Evolutionary conservation across 2,113 vertebrate species (phyloP), one percentile per base, ranked within the genome.

Genomic region (Malurus melanocephalus): DNA sequence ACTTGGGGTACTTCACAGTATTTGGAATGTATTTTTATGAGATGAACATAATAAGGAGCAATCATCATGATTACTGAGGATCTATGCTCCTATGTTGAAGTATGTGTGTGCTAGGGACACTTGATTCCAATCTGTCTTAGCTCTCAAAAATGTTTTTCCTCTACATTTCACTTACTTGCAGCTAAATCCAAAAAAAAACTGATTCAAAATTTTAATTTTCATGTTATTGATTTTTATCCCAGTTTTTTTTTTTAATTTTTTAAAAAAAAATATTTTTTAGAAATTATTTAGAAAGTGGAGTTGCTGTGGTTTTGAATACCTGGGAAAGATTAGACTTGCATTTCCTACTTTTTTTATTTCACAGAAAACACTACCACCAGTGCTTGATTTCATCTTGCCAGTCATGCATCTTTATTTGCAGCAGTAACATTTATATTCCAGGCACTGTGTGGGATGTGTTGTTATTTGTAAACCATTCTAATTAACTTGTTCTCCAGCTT

Each of bases 401-500:
- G 8, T 73, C 11, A 22, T 16, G 16, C 19, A 32, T 61, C 17
- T 49, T 40, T 78, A 46, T 21, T 62, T 84, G 9, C 17, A 68
- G 32, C 5, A 33, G 15, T 28, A 57, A 52, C 4, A 15, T 64
- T 94, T 91, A 65, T 84, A 93, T 73, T 88, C 38, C 66, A 55
- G 16, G 21, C 51, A 64, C 57, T 38, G 14, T 35, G 49, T 74
- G 6, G 24, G 57, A 80, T 1, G 14, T 71, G 56, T 73, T 1
- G 3, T 75, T 87, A 66, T 87, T 90, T 94, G 72, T 61, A 95
- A 93, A 68, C 53, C 3, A 28, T 55, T 89, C 62, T 79, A 85
- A 90, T 90, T 88, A 91, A 80, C 35, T 92, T 91, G 49, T 65
- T 94, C 23, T 93, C 27, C 51, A 60, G 10, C 40, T 94, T 85